These are phyloP conservation scores for Argopecten irradians DNA, from an alignment of 1,140 invertebrate genomes.

Conservation along the genomic window DNA sequence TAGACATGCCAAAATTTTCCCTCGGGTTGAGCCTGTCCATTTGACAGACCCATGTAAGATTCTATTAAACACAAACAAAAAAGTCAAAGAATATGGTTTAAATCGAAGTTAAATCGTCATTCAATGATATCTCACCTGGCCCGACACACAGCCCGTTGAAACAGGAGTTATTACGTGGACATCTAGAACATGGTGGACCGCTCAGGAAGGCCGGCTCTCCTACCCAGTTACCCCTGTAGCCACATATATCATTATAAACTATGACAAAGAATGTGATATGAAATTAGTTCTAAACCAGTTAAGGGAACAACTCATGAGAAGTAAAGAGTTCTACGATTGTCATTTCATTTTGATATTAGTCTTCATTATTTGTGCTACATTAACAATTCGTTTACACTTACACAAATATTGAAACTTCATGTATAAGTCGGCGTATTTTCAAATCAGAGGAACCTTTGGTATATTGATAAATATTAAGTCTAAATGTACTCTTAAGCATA, in stretches of 20 bases:
- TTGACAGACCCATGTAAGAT: no score
- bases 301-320: background rate
- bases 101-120: no score
- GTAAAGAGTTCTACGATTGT: background rate
- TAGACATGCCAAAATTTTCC: no score
- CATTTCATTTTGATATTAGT: background rate
- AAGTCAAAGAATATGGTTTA: no score
- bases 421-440: no score
- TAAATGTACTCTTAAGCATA: background rate
- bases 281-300: background rate
- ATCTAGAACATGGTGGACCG: constrained; percentile 37
- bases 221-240: constrained; percentile 46
- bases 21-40: no score
- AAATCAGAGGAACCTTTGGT: no score
- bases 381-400: background rate
- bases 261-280: background rate
- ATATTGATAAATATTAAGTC: no score
- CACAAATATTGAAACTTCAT: background rate
- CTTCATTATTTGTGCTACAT: background rate
- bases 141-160: constrained; percentile 37
- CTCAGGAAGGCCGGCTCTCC: constrained; percentile 38
- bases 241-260: background rate
- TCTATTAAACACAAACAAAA: no score
- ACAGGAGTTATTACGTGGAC: constrained; percentile 7
- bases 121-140: constrained; percentile 24